phyloP scores from a whole-genome alignment of 2,113 vertebrate genomes.

The Peromyscus maniculatus region DNA sequence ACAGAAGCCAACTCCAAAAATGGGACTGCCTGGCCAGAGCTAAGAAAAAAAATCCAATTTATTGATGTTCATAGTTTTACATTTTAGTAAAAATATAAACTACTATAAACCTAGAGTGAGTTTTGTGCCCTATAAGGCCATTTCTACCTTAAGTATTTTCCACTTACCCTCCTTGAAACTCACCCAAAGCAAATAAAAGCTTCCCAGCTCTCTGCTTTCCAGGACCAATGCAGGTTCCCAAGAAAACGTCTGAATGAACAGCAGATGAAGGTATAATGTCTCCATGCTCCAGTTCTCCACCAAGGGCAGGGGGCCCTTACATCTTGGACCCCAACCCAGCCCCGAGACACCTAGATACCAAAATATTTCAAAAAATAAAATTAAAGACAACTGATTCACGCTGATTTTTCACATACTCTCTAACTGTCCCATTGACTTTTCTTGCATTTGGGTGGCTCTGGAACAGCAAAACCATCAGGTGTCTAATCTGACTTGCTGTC shows the following conservation, averaged over 20 bases:
- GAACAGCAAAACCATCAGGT: slow-evolving; percentile 94
- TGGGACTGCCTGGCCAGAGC: slow-evolving; percentile 54
- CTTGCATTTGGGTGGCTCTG: slow-evolving; percentile 96
- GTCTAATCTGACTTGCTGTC: slow-evolving; percentile 88
- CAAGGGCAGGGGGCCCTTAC: slow-evolving; percentile 60
- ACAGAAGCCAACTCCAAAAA: slow-evolving; percentile 60
- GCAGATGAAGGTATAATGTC: slow-evolving; percentile 73
- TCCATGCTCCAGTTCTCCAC: slow-evolving; percentile 72
- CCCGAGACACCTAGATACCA: slow-evolving; percentile 83
- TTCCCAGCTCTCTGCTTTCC: slow-evolving; percentile 53
- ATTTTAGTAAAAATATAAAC: slow-evolving; percentile 80
- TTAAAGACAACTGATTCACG: slow-evolving; percentile 65
- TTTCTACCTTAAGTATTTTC: slow-evolving; percentile 28
- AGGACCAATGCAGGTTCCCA: slow-evolving; percentile 78
- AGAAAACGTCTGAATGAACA: slow-evolving; percentile 78
- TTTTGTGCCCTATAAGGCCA: slow-evolving; percentile 65
- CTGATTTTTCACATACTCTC: slow-evolving; percentile 77
- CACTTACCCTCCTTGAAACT: slow-evolving; percentile 55
- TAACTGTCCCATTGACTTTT: slow-evolving; percentile 99
- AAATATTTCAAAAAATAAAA: slow-evolving; percentile 85
- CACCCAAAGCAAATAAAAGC: slow-evolving; percentile 60
- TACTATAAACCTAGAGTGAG: slow-evolving; percentile 79
- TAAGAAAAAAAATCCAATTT: slow-evolving; percentile 54
- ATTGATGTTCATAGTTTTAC: slow-evolving; percentile 72
- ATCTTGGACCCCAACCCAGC: slow-evolving; percentile 77